Percentiles rank a stretch among this genome's conserved stretches.
Conservation (phyloP, 2,888 invertebrate species). For the Agrilus mali region DNA sequence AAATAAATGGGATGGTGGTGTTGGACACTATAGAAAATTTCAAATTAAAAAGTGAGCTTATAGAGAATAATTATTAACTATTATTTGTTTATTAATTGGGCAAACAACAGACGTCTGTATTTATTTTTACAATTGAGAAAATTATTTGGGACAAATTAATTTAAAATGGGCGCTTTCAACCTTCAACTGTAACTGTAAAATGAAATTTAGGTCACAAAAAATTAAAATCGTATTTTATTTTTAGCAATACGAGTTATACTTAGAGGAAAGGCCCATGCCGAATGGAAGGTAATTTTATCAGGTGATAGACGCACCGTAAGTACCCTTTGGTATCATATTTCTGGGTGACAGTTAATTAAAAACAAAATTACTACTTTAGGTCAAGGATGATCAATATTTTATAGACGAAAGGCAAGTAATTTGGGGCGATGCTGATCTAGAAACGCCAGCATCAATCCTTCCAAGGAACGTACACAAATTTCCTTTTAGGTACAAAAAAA, state of each 20-base stretch:
- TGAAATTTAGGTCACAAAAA: not conserved
- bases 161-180: not conserved
- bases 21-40: conserved; percentile 62
- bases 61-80: not conserved
- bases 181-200: not conserved
- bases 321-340: conserved; percentile 4
- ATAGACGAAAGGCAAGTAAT: conserved; percentile 58
- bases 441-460: conserved; percentile 52
- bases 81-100: conserved; percentile 5
- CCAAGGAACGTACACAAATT: conserved; percentile 59
- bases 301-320: conserved; percentile 56
- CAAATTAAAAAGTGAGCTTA: conserved; percentile 53
- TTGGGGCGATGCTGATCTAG: conserved; percentile 58
- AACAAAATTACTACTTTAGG: conserved; percentile 17
- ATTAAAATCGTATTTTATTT: conserved; percentile 10
- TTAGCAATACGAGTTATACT: conserved; percentile 54
- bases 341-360: not conserved
- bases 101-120: not conserved
- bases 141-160: not conserved
- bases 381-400: conserved; percentile 63
- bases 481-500: conserved; percentile 36
- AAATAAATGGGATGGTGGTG: conserved; percentile 51
- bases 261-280: conserved; percentile 61
- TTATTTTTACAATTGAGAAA: not conserved
- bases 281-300: conserved; percentile 63